These are phyloP conservation scores for Ictidomys tridecemlineatus DNA, from an alignment of 2,113 vertebrate species.

Conservation along the genomic window DNA sequence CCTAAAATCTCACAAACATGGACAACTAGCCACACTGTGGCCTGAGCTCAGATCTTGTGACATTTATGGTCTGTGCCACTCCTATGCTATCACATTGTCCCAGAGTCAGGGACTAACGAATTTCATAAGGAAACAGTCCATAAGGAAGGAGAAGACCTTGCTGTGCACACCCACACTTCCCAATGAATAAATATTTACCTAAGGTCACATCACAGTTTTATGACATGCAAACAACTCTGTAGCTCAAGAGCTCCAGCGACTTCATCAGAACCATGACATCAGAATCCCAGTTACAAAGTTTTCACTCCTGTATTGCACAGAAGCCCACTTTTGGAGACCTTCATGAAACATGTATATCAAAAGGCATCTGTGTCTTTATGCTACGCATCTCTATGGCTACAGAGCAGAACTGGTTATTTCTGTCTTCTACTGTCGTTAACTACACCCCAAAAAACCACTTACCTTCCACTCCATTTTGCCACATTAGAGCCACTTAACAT, in stretches of 20 bases:
- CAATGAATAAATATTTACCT: slow-evolving; percentile 75
- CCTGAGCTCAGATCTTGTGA: slow-evolving; percentile 38
- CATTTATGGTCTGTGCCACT: slow-evolving; percentile 37
- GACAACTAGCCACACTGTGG: not conserved
- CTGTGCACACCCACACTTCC: slow-evolving; percentile 46
- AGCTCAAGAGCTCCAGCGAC: slow-evolving; percentile 41
- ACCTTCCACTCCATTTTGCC: not conserved
- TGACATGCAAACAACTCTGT: slow-evolving; percentile 30
- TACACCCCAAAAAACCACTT: not conserved
- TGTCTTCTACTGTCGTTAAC: not conserved
- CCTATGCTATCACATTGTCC: not conserved
- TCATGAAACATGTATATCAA: not conserved
- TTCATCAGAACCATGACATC: slow-evolving; percentile 1
- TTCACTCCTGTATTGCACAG: not conserved
- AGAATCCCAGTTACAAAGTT: not conserved
- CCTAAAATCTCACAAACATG: not conserved
- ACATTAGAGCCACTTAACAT: not conserved
- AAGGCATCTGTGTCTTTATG: not conserved
- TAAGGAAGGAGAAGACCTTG: slow-evolving; percentile 33
- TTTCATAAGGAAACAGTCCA: slow-evolving; percentile 69
- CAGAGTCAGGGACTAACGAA: slow-evolving; percentile 15
- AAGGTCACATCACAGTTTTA: slow-evolving; percentile 62
- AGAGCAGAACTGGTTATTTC: not conserved
- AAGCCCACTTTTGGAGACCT: not conserved
- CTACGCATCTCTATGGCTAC: not conserved